Conservation (phyloP, 1,140 invertebrate genomes). For the Hesperophylax magnus region DNA sequence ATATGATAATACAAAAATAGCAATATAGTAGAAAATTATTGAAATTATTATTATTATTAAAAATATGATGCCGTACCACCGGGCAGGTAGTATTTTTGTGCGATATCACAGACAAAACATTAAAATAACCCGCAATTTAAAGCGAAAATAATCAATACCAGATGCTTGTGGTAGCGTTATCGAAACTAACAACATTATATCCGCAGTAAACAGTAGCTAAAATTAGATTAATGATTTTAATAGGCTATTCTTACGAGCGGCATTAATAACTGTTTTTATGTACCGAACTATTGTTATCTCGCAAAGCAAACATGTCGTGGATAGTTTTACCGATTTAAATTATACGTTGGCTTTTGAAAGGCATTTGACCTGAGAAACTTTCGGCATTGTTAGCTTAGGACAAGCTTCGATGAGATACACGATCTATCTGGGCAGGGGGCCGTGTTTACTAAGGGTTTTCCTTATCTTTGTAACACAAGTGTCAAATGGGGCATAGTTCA, state of each 20-base stretch:
- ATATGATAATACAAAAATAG: too few relatives aligned
- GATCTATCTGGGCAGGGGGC: background rate
- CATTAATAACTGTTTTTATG: background rate
- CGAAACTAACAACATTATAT: too few relatives aligned
- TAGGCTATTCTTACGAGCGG: background rate
- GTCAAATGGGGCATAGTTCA: background rate
- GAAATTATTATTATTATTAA: too few relatives aligned
- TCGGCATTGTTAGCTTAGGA: slow-evolving; percentile 4
- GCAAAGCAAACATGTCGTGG: background rate
- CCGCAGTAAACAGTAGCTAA: too few relatives aligned
- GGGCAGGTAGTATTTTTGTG: too few relatives aligned
- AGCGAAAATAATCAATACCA: too few relatives aligned
- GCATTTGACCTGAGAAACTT: background rate
- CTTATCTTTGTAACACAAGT: background rate
- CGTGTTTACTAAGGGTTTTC: slow-evolving; percentile 5
- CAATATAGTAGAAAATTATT: too few relatives aligned
- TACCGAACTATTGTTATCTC: background rate
- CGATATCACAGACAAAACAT: too few relatives aligned
- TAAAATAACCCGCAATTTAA: too few relatives aligned
- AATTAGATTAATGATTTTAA: too few relatives aligned
- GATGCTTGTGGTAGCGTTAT: too few relatives aligned
- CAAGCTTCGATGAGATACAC: background rate
- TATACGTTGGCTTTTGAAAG: background rate
- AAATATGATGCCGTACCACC: too few relatives aligned
- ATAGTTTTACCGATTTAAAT: slow-evolving; percentile 1